Evolutionary conservation across 37 sponge, comb jelly and placozoan species (phyloP).

Genomic region (Aphrocallistes beatrix): DNA sequence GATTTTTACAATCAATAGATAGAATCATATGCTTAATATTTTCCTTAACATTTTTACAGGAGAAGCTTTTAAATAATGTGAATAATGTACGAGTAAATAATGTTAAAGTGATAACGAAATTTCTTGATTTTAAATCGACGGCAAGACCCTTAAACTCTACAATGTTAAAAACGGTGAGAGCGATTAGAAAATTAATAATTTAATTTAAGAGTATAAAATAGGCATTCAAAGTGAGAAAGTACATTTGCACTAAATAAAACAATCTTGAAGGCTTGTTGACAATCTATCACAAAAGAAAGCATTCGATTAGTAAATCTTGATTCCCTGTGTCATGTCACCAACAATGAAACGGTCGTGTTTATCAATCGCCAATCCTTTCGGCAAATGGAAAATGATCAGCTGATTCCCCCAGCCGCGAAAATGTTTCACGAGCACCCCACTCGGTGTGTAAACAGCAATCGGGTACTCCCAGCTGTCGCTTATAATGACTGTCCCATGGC

Average conservation of each 20-base stretch:
- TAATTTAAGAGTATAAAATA: not conserved
- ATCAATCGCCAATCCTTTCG: not conserved
- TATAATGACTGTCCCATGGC: not conserved
- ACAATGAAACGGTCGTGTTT: conserved; percentile 12
- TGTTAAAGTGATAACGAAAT: no score
- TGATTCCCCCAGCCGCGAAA: not conserved
- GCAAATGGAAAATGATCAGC: not conserved
- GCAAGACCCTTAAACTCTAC: no score
- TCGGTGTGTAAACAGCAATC: not conserved
- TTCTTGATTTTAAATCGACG: no score
- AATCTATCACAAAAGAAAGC: not conserved
- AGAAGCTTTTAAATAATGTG: no score
- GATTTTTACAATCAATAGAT: no score
- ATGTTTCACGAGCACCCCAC: not conserved
- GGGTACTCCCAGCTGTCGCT: conserved; percentile 4
- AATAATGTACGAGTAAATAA: no score
- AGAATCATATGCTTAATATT: no score
- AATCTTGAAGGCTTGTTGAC: not conserved
- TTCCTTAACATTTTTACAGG: no score
- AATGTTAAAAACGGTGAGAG: no score
- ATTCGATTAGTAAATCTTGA: conserved; percentile 14
- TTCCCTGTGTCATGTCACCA: conserved; percentile 17
- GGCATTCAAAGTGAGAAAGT: not conserved
- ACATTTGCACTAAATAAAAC: conserved; percentile 4
- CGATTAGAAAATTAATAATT: not conserved